Evolutionary conservation across 2,888 invertebrate species (phyloP).

Genomic region (Suillia variegata): DNA sequence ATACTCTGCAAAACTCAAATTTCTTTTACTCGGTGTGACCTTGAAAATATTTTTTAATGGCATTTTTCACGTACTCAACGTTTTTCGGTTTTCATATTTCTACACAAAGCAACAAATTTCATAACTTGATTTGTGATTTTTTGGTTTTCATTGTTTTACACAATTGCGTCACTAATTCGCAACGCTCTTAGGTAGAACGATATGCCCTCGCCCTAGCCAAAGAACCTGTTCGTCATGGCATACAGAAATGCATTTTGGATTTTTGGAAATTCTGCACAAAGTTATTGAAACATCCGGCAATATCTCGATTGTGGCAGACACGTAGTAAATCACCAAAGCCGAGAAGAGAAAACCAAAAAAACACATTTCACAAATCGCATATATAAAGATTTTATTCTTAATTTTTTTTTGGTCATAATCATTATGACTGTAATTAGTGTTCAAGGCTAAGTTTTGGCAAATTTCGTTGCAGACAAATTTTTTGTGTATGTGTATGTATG

Average conservation of each 20-base stretch:
- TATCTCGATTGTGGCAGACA: slow-evolving; percentile 44
- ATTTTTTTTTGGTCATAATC: neutral
- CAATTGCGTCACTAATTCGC: slow-evolving; percentile 13
- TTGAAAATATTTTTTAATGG: slow-evolving; percentile 17
- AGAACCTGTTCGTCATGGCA: neutral
- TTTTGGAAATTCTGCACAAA: too few species aligned
- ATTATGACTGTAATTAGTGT: neutral
- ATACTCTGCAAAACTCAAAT: neutral
- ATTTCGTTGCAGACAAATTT: too few species aligned
- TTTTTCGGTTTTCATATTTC: slow-evolving; percentile 8
- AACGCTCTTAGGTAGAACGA: neutral
- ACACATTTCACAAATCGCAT: too few species aligned
- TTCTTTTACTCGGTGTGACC: slow-evolving; percentile 9
- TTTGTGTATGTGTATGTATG: too few species aligned
- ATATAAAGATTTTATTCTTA: too few species aligned
- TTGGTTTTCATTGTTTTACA: neutral
- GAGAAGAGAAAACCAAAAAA: too few species aligned
- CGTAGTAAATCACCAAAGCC: slow-evolving; percentile 39
- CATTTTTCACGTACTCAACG: slow-evolving; percentile 2
- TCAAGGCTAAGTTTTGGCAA: neutral
- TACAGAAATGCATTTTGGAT: too few species aligned
- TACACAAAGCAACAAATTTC: neutral
- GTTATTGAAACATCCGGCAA: neutral
- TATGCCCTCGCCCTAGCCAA: neutral
- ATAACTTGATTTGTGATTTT: too few species aligned